A percentile compares a stretch with the other conserved stretches of the same genome.
phyloP scores from a whole-genome alignment of 2,888 invertebrate genomes.

The Miltochrista miniata region DNA sequence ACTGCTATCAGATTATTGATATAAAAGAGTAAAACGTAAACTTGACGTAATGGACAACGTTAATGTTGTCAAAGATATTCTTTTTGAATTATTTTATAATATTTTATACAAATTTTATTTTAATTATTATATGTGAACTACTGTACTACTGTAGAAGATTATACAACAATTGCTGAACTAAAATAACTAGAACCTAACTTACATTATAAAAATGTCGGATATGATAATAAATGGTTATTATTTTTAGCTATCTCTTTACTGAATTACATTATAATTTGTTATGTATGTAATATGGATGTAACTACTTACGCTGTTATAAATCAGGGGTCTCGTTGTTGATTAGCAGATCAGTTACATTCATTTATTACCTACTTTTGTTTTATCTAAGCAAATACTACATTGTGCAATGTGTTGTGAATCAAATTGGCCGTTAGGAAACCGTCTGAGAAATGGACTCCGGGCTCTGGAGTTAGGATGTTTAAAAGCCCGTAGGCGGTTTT shows the following conservation, averaged over 20 bases:
- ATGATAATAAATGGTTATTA: slow-evolving; percentile 74
- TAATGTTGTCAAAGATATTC: slow-evolving; percentile 11
- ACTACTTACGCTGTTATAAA: no score
- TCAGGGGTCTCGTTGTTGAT: no score
- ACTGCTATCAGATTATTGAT: not conserved
- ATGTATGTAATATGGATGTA: no score
- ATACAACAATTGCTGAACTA: not conserved
- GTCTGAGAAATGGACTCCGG: no score
- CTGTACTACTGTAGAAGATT: not conserved
- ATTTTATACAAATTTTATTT: not conserved
- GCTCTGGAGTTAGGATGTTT: no score
- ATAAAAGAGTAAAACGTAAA: not conserved
- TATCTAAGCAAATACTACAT: no score
- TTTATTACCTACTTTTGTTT: no score
- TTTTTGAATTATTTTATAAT: slow-evolving; percentile 13
- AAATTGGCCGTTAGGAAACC: no score
- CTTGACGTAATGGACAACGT: slow-evolving; percentile 7
- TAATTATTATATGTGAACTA: not conserved
- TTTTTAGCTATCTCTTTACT: not conserved
- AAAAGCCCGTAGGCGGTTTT: not conserved
- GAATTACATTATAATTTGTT: not conserved
- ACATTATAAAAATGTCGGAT: slow-evolving; percentile 63
- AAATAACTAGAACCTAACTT: not conserved
- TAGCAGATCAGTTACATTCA: no score
- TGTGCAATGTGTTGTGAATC: no score